These are phyloP conservation scores for Spisula solida DNA, from an alignment of 2,888 invertebrate species.

Conservation along the genomic window DNA sequence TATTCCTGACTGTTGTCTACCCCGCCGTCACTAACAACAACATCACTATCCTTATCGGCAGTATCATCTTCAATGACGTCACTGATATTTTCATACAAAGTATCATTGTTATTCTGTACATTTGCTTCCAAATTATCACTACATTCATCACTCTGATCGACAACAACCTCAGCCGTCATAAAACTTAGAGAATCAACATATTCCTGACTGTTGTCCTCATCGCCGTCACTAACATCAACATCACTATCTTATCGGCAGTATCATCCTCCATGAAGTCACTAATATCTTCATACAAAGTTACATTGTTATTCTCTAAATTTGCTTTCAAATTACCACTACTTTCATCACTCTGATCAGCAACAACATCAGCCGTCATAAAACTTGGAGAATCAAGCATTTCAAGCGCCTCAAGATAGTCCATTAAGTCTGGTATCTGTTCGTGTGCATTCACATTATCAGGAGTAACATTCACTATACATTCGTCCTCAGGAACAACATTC, in stretches of 20 bases:
- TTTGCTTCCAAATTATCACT: too few relatives aligned
- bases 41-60: background rate
- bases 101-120: background rate
- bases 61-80: background rate
- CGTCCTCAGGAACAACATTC: background rate
- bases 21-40: background rate
- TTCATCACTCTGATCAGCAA: background rate
- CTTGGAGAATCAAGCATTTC: background rate
- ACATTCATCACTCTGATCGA: background rate
- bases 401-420: background rate
- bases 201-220: background rate
- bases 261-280: background rate
- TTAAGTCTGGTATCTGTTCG: background rate
- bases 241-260: background rate
- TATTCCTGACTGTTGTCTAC: background rate
- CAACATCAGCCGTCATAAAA: background rate
- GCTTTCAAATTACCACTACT: too few relatives aligned
- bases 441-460: background rate
- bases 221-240: background rate
- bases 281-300: background rate
- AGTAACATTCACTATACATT: background rate
- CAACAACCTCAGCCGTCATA: background rate
- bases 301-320: background rate
- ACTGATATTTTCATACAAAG: background rate
- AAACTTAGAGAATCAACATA: background rate